Percentiles rank a stretch among this genome's conserved stretches.
phyloP scores from a whole-genome alignment of 2,888 invertebrate species.

The Xiphydria camelus region DNA sequence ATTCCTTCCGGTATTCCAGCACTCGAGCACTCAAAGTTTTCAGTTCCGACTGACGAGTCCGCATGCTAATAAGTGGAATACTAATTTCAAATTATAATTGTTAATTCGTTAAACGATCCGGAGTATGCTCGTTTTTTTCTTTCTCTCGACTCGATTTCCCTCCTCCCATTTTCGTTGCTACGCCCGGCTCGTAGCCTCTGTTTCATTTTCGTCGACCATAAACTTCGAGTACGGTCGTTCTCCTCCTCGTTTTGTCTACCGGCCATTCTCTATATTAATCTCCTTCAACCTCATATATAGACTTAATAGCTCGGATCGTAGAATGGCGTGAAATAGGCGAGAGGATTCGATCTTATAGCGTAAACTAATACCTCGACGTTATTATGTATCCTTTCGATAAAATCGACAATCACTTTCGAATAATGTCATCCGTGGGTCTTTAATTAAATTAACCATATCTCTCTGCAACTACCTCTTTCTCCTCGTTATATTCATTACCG shows the following conservation, averaged over 20 bases:
- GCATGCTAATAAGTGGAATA: constrained; percentile 50
- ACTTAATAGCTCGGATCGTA: neutral
- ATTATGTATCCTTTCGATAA: too few species aligned
- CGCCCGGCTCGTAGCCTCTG: constrained; percentile 1
- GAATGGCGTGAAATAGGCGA: neutral
- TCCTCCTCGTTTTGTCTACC: neutral
- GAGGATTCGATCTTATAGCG: too few species aligned
- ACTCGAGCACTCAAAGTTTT: constrained; percentile 41
- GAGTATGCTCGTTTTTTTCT: constrained; percentile 11
- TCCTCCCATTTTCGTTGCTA: constrained; percentile 24
- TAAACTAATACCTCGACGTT: too few species aligned
- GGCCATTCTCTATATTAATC: neutral
- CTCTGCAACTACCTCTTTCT: too few species aligned
- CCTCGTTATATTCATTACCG: too few species aligned
- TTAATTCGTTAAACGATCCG: constrained; percentile 55
- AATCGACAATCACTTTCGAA: too few species aligned
- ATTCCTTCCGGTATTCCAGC: constrained; percentile 33
- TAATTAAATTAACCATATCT: too few species aligned
- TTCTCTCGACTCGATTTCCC: too few species aligned
- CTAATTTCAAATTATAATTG: constrained; percentile 54
- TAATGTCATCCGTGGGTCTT: too few species aligned
- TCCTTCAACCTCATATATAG: neutral
- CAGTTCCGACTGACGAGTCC: constrained; percentile 39
- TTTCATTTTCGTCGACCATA: neutral
- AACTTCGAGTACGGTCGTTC: neutral